These are phyloP conservation scores for Pristionchus entomophagus DNA, from an alignment of 2,888 invertebrate genomes.

Conservation along the genomic window DNA sequence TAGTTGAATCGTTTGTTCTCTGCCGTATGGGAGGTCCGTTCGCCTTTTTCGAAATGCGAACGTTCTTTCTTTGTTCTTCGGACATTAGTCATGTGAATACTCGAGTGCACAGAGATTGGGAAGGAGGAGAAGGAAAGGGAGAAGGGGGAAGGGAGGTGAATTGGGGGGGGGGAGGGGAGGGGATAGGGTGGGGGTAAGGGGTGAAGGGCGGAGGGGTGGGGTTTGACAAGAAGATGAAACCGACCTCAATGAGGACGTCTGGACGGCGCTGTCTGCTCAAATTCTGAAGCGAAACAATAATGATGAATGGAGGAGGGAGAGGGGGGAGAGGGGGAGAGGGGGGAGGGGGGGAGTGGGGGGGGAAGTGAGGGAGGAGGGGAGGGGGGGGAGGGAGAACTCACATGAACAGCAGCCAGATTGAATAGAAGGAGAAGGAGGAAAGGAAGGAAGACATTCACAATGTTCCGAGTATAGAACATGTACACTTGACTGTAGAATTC, in stretches of 20 bases:
- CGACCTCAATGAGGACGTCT: conserved; percentile 9
- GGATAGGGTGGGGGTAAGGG: not conserved
- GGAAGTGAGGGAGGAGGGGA: not conserved
- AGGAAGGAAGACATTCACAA: conserved; percentile 67
- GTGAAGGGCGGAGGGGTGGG: not conserved
- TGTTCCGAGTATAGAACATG: conserved; percentile 66
- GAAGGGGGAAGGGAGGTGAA: not conserved
- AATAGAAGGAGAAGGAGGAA: conserved; percentile 60
- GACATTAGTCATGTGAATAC: conserved; percentile 1
- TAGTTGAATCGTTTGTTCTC: not conserved
- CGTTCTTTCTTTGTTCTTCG: not conserved
- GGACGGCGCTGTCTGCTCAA: conserved; percentile 16
- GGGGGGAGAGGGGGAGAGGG: not conserved
- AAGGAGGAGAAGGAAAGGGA: not conserved
- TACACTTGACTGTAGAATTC: conserved; percentile 30
- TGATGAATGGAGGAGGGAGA: not conserved
- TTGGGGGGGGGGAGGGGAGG: not conserved
- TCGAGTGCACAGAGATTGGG: not conserved
- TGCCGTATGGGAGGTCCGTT: conserved; percentile 25
- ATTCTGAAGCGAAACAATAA: not conserved
- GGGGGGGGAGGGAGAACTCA: not conserved
- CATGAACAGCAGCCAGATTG: conserved; percentile 28
- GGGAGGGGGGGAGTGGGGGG: not conserved
- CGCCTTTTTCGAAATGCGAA: not conserved
- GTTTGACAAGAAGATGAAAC: not conserved